Percentiles rank a stretch among this genome's conserved stretches.
Evolutionary conservation across 2,797 vertebrate species (phyloP).

Genomic region (Gymnoscopelus microlampas): DNA sequence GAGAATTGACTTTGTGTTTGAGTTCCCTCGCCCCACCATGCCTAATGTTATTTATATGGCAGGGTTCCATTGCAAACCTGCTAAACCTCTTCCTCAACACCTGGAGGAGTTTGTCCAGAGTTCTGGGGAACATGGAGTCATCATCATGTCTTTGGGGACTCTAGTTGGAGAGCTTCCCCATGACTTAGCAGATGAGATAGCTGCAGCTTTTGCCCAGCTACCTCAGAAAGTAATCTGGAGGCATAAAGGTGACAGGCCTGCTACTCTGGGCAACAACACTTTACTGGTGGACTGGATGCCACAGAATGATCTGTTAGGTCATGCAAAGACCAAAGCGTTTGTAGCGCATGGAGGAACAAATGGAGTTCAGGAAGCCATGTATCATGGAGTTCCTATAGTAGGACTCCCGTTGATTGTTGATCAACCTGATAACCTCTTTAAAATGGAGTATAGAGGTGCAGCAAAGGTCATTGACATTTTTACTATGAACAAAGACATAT

Average conservation of each 20-base stretch:
- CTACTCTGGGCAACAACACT: constrained; percentile 77
- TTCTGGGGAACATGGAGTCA: constrained; percentile 77
- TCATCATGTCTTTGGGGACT: constrained; percentile 83
- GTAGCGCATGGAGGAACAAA: constrained; percentile 81
- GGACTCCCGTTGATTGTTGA: constrained; percentile 76
- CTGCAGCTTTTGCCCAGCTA: constrained; percentile 73
- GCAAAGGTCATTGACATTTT: constrained; percentile 61
- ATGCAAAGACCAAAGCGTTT: constrained; percentile 69
- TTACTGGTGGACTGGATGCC: constrained; percentile 78
- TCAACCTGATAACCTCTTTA: constrained; percentile 75
- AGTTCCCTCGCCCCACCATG: constrained; percentile 83
- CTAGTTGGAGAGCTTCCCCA: constrained; percentile 65
- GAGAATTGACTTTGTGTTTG: constrained; percentile 83
- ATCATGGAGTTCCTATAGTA: constrained; percentile 68
- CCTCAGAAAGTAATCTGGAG: constrained; percentile 84
- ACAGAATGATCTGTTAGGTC: constrained; percentile 79
- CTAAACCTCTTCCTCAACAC: constrained; percentile 69
- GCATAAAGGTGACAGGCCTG: constrained; percentile 68
- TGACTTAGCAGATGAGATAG: constrained; percentile 71
- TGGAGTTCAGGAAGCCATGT: constrained; percentile 75
- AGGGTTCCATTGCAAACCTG: constrained; percentile 82
- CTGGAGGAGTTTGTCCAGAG: constrained; percentile 78
- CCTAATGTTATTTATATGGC: constrained; percentile 82
- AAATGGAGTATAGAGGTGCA: constrained; percentile 50
- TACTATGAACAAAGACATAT: constrained; percentile 53